phyloP scores from a whole-genome alignment of 2,888 invertebrate species.

The Ophioninae sp. region DNA sequence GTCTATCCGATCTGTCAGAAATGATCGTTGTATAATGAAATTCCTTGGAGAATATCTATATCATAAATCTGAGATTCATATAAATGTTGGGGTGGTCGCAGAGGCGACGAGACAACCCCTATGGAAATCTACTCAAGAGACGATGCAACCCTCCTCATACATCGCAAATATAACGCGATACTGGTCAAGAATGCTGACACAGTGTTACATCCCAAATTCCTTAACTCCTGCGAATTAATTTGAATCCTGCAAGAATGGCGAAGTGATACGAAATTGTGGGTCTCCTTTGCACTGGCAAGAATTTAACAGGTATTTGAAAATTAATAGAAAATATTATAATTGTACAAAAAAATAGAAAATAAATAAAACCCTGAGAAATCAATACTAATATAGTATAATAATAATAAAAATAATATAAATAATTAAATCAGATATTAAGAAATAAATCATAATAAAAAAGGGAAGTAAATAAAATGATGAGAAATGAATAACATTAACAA shows the following conservation, averaged over 20 bases:
- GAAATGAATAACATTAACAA: too few relatives aligned
- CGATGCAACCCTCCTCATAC: conserved; percentile 60
- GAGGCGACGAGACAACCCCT: conserved; percentile 48
- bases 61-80: conserved; percentile 55
- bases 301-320: neutral
- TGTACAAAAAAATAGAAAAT: too few relatives aligned
- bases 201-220: conserved; percentile 24
- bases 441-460: too few relatives aligned
- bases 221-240: conserved; percentile 69
- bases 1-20: neutral
- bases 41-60: conserved; percentile 33
- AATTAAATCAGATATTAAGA: too few relatives aligned
- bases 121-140: conserved; percentile 69
- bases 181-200: conserved; percentile 50
- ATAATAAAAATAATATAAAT: too few relatives aligned
- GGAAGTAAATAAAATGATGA: too few relatives aligned
- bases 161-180: conserved; percentile 65
- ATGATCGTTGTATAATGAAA: conserved; percentile 23
- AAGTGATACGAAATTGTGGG: conserved; percentile 26
- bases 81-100: conserved; percentile 40
- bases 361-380: too few relatives aligned
- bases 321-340: neutral
- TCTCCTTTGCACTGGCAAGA: neutral
- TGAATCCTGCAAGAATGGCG: conserved; percentile 69
- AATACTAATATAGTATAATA: too few relatives aligned